phyloP scores from a whole-genome alignment of 2,797 vertebrate species.

The Caiman crocodilus region DNA sequence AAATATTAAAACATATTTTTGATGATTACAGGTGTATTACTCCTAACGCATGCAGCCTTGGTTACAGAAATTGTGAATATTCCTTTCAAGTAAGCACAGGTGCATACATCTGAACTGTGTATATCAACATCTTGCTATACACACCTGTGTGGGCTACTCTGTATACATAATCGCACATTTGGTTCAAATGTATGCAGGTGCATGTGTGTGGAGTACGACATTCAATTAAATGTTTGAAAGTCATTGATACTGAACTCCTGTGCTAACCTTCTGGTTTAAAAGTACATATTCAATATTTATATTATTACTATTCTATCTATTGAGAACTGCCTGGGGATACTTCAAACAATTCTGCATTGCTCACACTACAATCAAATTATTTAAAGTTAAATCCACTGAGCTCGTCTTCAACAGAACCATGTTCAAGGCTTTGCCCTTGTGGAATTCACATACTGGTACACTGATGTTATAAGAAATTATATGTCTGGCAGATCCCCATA shows the following conservation, averaged over 20 bases:
- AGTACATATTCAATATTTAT: background rate
- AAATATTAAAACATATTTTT: background rate
- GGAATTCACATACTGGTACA: background rate
- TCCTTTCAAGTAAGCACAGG: constrained; percentile 16
- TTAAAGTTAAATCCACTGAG: background rate
- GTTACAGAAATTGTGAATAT: background rate
- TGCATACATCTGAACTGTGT: constrained; percentile 10
- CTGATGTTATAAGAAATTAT: background rate
- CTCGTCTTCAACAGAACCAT: background rate
- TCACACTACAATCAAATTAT: background rate
- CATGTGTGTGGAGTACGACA: background rate
- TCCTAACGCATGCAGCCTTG: background rate
- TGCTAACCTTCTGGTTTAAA: background rate
- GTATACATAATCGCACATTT: background rate
- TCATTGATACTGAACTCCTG: background rate
- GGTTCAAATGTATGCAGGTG: constrained; percentile 29
- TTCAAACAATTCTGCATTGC: background rate
- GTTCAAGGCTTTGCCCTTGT: background rate
- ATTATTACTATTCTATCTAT: background rate
- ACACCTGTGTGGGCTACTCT: constrained; percentile 36
- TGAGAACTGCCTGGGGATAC: background rate
- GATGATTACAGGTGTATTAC: background rate
- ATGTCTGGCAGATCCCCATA: background rate
- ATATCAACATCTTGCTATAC: constrained; percentile 5
- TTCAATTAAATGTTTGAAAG: background rate